Percentiles rank a stretch among this genome's conserved stretches.
Conservation (phyloP, 2,113 vertebrate species). For the Onychostruthus taczanowskii region DNA sequence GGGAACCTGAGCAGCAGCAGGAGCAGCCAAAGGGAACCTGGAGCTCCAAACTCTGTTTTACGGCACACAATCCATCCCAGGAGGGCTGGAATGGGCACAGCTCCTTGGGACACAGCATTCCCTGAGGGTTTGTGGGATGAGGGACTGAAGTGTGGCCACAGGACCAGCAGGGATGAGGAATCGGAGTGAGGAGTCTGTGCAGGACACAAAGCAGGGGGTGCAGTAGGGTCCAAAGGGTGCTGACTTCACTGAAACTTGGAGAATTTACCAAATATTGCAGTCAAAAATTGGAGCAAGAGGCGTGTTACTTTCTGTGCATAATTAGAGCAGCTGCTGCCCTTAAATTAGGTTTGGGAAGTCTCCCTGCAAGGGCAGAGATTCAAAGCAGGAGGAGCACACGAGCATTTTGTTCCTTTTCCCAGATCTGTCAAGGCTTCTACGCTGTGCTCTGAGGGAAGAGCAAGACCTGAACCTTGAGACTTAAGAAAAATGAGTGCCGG, state of each 20-base stretch:
- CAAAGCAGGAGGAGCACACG: background rate
- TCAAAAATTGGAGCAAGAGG: background rate
- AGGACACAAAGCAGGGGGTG: background rate
- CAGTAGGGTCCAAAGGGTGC: background rate
- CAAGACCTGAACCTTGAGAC: background rate
- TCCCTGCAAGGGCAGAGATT: background rate
- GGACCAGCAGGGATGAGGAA: background rate
- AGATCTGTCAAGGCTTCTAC: background rate
- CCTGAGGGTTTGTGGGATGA: background rate
- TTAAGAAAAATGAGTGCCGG: background rate
- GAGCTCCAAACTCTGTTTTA: background rate
- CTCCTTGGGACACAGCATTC: background rate
- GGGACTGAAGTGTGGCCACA: background rate
- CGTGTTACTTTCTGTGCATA: background rate
- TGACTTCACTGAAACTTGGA: background rate
- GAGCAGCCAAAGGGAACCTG: background rate
- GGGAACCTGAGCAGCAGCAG: background rate
- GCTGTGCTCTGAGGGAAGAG: background rate
- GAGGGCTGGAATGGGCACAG: background rate
- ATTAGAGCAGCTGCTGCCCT: background rate
- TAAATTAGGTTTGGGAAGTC: background rate
- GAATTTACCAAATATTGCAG: background rate
- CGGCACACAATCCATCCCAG: background rate
- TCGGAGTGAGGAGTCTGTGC: accelerated
- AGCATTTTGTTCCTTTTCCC: background rate